Evolutionary conservation across 1,140 invertebrate species (phyloP).

Genomic region (Homarus americanus): DNA sequence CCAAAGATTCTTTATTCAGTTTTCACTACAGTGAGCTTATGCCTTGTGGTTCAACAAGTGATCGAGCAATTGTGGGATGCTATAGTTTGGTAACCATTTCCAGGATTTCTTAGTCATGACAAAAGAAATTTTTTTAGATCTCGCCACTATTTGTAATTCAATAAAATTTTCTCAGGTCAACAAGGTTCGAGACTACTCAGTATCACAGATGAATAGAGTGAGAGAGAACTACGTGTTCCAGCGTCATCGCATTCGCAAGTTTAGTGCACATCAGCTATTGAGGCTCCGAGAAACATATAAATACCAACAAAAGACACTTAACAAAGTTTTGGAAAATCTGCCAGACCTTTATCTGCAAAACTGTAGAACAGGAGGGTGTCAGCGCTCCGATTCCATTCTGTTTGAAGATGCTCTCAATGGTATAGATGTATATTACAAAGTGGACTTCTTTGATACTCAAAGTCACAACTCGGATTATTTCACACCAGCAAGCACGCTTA

Average conservation of each 20-base stretch:
- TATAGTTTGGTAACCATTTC: too few relatives aligned
- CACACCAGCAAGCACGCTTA: conserved; percentile 73
- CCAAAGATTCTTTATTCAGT: too few relatives aligned
- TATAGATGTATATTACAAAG: conserved; percentile 77
- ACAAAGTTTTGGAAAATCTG: conserved; percentile 95
- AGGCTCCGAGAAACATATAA: conserved; percentile 94
- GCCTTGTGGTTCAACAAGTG: too few relatives aligned
- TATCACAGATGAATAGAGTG: conserved; percentile 93
- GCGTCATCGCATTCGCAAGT: conserved; percentile 94
- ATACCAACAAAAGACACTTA: conserved; percentile 95
- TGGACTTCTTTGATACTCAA: conserved; percentile 68
- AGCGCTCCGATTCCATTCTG: conserved; percentile 85
- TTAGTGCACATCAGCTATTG: conserved; percentile 93
- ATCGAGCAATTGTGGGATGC: too few relatives aligned
- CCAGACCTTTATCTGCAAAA: conserved; percentile 96
- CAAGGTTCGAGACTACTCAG: conserved; percentile 92
- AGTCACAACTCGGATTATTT: conserved; percentile 73
- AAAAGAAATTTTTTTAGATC: too few relatives aligned
- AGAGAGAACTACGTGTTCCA: conserved; percentile 97
- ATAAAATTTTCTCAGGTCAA: conserved; percentile 76
- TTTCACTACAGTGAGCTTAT: too few relatives aligned
- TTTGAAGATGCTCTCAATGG: conserved; percentile 77
- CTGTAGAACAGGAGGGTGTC: conserved; percentile 91
- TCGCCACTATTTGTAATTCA: neutral
- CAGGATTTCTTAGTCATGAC: too few relatives aligned